Conservation (phyloP, 2,113 vertebrate genomes). For the Melanerpes aurifrons region DNA sequence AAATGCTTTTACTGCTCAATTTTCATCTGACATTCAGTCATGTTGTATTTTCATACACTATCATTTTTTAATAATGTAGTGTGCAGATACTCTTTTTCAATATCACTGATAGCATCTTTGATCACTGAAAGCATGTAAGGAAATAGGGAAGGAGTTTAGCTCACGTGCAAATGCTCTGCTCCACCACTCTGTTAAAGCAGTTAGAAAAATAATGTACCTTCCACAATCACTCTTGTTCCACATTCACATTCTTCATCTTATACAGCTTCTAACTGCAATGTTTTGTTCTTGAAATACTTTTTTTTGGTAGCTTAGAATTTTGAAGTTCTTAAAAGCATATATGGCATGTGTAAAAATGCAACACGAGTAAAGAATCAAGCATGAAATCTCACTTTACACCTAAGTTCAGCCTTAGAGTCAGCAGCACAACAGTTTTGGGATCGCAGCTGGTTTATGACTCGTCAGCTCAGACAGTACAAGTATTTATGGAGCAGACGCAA, state of each 20-base stretch:
- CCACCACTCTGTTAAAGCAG: not conserved
- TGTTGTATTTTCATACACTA: not conserved
- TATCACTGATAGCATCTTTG: not conserved
- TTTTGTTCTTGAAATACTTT: not conserved
- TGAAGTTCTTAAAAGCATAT: not conserved
- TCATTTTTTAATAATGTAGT: not conserved
- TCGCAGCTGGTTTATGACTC: not conserved
- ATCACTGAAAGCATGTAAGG: not conserved
- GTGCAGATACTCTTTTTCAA: not conserved
- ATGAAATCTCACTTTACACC: not conserved
- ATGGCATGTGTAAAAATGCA: not conserved
- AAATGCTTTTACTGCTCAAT: not conserved
- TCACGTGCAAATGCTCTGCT: not conserved
- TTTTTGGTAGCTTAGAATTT: not conserved
- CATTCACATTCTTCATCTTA: not conserved
- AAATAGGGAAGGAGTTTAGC: not conserved
- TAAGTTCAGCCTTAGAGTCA: not conserved
- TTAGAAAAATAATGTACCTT: not conserved
- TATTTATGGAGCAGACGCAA: not conserved
- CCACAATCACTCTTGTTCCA: not conserved
- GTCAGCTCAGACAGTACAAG: not conserved
- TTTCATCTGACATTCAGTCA: not conserved
- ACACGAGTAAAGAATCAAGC: not conserved
- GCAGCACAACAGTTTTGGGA: not conserved
- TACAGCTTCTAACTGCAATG: not conserved